Evolutionary conservation across 1,140 invertebrate genomes (phyloP).

Genomic region (Maconellicoccus hirsutus): DNA sequence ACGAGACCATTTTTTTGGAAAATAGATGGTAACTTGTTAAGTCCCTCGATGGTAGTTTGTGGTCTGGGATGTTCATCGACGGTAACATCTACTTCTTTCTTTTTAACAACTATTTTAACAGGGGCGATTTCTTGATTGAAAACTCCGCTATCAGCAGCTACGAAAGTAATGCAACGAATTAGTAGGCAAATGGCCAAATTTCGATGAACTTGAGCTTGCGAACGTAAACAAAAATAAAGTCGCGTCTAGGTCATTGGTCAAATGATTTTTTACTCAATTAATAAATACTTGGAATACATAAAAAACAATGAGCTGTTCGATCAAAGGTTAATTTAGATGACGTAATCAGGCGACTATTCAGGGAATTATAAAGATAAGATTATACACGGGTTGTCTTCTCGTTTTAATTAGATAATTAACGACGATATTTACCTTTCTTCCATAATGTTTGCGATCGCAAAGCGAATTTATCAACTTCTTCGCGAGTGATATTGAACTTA

Average conservation of each 20-base stretch:
- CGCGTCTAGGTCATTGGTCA: background rate
- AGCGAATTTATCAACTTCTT: conserved; percentile 82
- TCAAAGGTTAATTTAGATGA: background rate
- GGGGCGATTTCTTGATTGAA: conserved; percentile 88
- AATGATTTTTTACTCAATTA: too few species aligned
- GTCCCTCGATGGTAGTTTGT: conserved; percentile 67
- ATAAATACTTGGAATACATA: too few species aligned
- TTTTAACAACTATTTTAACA: conserved; percentile 71
- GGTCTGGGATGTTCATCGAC: conserved; percentile 91
- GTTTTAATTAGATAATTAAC: background rate
- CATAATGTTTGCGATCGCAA: conserved; percentile 70
- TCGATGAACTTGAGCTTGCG: background rate
- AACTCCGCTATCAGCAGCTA: conserved; percentile 72
- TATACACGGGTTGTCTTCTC: background rate
- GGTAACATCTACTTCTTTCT: conserved; percentile 62
- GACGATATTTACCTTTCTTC: conserved; percentile 49
- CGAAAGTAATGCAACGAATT: conserved; percentile 30
- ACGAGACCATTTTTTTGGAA: conserved; percentile 95
- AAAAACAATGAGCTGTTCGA: background rate
- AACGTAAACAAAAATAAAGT: background rate
- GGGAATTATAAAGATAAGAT: background rate
- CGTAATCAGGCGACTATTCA: background rate
- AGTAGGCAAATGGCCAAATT: background rate
- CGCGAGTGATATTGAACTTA: conserved; percentile 72
- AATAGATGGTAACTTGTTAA: conserved; percentile 73